Conservation (phyloP, 2,797 vertebrate genomes). For the Anas bahamensis region DNA sequence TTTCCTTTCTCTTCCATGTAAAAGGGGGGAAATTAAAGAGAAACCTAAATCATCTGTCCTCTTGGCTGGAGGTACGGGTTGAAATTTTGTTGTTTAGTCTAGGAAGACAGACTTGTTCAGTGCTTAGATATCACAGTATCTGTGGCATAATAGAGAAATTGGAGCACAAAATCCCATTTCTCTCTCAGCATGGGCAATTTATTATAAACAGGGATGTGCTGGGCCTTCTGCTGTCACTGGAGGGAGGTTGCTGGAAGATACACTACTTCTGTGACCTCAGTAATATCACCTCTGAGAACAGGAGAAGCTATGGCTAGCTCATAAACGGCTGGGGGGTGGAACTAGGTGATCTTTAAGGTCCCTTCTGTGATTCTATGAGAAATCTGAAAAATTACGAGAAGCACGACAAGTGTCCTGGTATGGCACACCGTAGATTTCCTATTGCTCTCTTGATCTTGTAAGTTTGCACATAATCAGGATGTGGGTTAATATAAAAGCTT, state of each 20-base stretch:
- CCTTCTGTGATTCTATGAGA: not conserved
- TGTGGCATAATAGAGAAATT: not conserved
- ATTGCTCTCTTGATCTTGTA: not conserved
- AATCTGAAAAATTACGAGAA: not conserved
- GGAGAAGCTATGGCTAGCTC: not conserved
- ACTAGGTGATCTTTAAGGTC: too few relatives aligned
- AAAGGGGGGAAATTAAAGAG: not conserved
- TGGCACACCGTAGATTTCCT: not conserved
- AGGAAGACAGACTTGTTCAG: not conserved
- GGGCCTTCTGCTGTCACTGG: not conserved
- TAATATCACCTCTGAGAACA: not conserved
- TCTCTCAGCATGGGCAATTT: not conserved
- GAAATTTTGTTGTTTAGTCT: not conserved
- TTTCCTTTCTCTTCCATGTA: too few relatives aligned
- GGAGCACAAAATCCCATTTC: not conserved
- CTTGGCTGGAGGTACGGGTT: not conserved
- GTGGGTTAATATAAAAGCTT: not conserved
- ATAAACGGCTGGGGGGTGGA: too few relatives aligned
- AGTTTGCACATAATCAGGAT: not conserved
- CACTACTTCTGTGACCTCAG: not conserved
- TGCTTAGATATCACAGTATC: not conserved
- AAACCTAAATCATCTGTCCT: not conserved
- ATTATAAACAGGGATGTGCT: not conserved
- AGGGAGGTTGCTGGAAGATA: not conserved
- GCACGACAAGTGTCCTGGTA: not conserved